Evolutionary conservation across 2,797 vertebrate species (phyloP).

Genomic region (Cirrhinus molitorella): DNA sequence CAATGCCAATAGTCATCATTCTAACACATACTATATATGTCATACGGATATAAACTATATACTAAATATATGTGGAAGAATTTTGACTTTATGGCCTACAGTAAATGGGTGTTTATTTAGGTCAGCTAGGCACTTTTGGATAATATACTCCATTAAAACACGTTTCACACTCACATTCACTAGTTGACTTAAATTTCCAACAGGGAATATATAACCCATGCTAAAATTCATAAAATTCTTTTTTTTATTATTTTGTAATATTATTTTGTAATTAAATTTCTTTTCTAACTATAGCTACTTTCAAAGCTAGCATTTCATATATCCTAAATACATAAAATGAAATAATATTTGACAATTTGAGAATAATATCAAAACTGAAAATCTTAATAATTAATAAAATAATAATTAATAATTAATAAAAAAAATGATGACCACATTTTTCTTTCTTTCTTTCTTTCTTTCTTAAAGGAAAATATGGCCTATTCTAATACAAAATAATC

Average conservation of each 20-base stretch:
- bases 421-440: background rate
- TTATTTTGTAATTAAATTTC: background rate
- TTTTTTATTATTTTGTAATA: background rate
- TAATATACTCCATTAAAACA: background rate
- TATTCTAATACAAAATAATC: background rate
- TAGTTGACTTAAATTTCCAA: background rate
- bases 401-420: background rate
- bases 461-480: background rate
- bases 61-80: background rate
- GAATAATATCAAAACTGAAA: background rate
- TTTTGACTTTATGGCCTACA: background rate
- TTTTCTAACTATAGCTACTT: background rate
- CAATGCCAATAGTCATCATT: background rate
- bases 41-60: background rate
- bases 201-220: background rate
- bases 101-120: background rate
- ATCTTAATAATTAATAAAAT: background rate
- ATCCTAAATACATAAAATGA: background rate
- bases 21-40: conserved; percentile 18
- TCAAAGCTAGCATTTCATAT: background rate
- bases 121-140: background rate
- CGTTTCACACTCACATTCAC: background rate
- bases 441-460: too few relatives aligned
- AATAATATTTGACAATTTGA: background rate
- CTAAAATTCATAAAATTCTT: background rate